A percentile compares a stretch with the other conserved stretches of the same genome.
Conservation (phyloP, 2,113 vertebrate genomes). For the Pachyramphus minor region DNA sequence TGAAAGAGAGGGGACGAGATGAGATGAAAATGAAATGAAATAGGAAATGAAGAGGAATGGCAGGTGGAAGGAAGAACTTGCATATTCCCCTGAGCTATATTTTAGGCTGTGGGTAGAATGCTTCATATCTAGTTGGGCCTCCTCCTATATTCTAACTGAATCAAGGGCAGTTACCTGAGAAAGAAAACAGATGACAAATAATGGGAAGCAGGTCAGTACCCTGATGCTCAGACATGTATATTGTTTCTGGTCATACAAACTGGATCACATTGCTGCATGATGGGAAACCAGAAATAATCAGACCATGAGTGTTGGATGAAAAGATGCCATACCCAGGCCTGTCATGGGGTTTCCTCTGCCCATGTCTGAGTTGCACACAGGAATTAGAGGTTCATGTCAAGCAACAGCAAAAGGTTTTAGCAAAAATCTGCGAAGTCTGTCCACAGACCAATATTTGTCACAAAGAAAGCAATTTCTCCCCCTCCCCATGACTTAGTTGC, state of each 20-base stretch:
- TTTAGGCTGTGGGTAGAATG: not conserved
- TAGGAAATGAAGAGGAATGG: conserved; percentile 31
- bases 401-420: not conserved
- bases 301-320: not conserved
- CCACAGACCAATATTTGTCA: not conserved
- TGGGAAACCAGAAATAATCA: not conserved
- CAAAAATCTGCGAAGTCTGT: not conserved
- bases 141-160: not conserved
- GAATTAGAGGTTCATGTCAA: not conserved
- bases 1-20: not conserved
- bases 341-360: not conserved
- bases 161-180: not conserved
- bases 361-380: not conserved
- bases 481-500: not conserved
- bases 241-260: not conserved
- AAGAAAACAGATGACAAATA: not conserved
- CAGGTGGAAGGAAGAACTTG: not conserved
- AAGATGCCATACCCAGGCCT: not conserved
- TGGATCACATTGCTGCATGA: not conserved
- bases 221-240: not conserved
- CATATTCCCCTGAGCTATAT: not conserved
- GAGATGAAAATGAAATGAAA: conserved; percentile 37
- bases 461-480: not conserved
- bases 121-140: not conserved
- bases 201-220: not conserved